Evolutionary conservation across 2,888 invertebrate species (phyloP).

Genomic region (Rhagium mordax): DNA sequence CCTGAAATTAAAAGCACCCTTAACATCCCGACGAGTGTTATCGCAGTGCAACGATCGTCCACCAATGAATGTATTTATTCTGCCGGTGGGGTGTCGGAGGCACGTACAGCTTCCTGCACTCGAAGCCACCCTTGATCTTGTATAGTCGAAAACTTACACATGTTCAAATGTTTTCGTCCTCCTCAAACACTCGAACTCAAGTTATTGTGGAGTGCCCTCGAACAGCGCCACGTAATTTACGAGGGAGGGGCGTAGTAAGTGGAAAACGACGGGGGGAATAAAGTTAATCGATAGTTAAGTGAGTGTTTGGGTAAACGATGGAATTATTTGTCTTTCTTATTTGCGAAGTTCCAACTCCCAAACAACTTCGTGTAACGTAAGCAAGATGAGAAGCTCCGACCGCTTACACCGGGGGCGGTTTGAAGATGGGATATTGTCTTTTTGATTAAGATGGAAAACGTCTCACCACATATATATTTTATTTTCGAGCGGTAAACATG

Average conservation of each 20-base stretch:
- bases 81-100: not conserved
- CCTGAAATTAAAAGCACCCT: not conserved
- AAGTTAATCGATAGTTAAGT: slow-evolving; percentile 42
- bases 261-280: slow-evolving; percentile 1
- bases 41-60: not conserved
- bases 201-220: slow-evolving; percentile 11
- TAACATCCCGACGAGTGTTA: not conserved
- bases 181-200: slow-evolving; percentile 18
- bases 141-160: slow-evolving; percentile 48
- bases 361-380: not conserved
- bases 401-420: too few relatives aligned
- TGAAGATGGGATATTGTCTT: too few relatives aligned
- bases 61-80: slow-evolving; percentile 14
- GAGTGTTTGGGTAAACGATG: slow-evolving; percentile 35
- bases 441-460: too few relatives aligned
- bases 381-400: too few relatives aligned
- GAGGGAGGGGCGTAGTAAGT: slow-evolving; percentile 9
- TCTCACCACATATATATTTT: too few relatives aligned
- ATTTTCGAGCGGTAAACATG: too few relatives aligned
- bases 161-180: slow-evolving; percentile 42
- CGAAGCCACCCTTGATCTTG: slow-evolving; percentile 48
- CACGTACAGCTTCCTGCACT: slow-evolving; percentile 2
- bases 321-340: slow-evolving; percentile 26
- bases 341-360: not conserved
- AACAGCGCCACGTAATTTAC: not conserved